Evolutionary conservation across 2,797 vertebrate species (phyloP), one percentile per base, ranked within the genome.

Genomic region (Anguilla obscura): DNA sequence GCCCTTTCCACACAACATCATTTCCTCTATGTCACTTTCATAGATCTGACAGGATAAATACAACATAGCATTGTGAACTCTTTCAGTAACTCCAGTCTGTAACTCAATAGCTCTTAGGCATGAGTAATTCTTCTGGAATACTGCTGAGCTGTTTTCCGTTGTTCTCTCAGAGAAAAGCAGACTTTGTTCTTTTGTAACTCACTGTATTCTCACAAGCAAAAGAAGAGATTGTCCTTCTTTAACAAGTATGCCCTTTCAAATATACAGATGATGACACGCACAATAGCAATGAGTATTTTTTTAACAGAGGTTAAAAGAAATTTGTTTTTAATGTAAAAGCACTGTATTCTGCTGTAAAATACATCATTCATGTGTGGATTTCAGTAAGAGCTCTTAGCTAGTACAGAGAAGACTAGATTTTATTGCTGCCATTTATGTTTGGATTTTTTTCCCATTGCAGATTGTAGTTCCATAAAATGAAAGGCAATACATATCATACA

Each of bases 1-100:
- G 74, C 36, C 30, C 30, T 79, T 79, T 40, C 74, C 30, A 5
- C 74, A 40, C 12, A 27, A 24, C 45, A 50, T 50, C 16, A 24
- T 82, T 82, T 82, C 79, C 79, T 82, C 76, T 45, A 6, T 48
- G 79, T 50, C 79, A 79, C 27, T 33, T 33, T 71, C 33, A 71
- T 12, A 40, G 74, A 40, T 33, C 5, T 24, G 45, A n/a, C 76
- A 80, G 24, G 45, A 5, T 82, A n/a, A 48, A 30, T 14, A 21
- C 16, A 82, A n/a, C 45, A 18, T 30, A 24, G 40, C 21, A 21
- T 82, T 82, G 40, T 30, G 14, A 82, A 82, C 18, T 82, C 18
- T 45, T 82, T 82, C 18, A 82, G 79, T 48, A 9, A 50, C 79
- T 50, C 45, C 45, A n/a, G 40, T 50, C 79, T 48, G 21, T 48